Conservation (phyloP, 2,888 invertebrate genomes). For the Seira ritae region DNA sequence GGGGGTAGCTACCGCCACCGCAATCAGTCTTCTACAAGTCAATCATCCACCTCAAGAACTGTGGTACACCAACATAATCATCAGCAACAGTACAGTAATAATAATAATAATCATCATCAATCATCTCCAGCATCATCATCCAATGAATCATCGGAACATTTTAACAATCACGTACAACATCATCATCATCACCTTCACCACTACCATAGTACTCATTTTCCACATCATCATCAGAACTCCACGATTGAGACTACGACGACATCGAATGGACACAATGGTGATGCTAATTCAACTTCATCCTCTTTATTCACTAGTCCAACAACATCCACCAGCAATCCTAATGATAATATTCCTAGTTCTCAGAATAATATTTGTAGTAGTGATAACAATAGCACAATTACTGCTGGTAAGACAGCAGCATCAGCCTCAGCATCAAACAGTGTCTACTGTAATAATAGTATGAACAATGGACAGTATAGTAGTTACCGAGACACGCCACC, state of each 20-base stretch:
- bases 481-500: slow-evolving; percentile 39
- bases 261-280: slow-evolving; percentile 22
- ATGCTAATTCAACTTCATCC: neutral
- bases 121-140: slow-evolving; percentile 37
- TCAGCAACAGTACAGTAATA: slow-evolving; percentile 25
- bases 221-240: slow-evolving; percentile 23
- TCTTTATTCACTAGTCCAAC: slow-evolving; percentile 1
- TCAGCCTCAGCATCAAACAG: no score
- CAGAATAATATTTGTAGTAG: slow-evolving; percentile 37
- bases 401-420: neutral
- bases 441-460: no score
- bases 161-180: slow-evolving; percentile 50
- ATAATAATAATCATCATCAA: slow-evolving; percentile 40
- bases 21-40: slow-evolving; percentile 19
- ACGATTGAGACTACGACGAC: no score
- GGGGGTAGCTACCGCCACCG: slow-evolving; percentile 36
- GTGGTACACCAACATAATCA: slow-evolving; percentile 32
- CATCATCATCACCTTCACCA: slow-evolving; percentile 36
- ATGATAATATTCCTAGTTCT: slow-evolving; percentile 13
- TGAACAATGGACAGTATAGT: neutral
- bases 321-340: neutral
- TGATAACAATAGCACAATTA: slow-evolving; percentile 40
- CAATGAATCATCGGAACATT: slow-evolving; percentile 40
- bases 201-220: slow-evolving; percentile 17
- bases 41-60: slow-evolving; percentile 13